Evolutionary conservation across 2,113 vertebrate genomes (phyloP).

Genomic region (Phoenicopterus ruber): DNA sequence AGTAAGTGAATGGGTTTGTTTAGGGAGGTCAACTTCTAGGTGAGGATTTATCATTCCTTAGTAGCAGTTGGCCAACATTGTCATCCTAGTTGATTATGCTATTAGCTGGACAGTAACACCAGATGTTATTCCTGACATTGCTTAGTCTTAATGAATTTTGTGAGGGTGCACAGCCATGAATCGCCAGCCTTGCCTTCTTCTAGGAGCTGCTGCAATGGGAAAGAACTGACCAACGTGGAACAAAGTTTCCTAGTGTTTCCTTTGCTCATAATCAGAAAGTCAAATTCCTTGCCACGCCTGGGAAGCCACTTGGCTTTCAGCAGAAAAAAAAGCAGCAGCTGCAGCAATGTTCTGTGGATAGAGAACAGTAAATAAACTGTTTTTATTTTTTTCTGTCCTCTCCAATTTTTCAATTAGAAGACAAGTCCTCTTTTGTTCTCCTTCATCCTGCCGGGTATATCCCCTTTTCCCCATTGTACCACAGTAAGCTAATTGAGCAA

Average conservation of each 20-base stretch:
- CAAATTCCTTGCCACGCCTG: background rate
- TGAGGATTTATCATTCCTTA: background rate
- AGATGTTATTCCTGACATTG: background rate
- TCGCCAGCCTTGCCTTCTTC: background rate
- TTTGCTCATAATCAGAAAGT: background rate
- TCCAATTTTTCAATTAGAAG: background rate
- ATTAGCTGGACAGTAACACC: background rate
- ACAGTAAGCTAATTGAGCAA: background rate
- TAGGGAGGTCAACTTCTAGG: background rate
- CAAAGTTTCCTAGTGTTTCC: conserved; percentile 10
- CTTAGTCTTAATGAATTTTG: background rate
- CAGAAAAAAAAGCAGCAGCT: background rate
- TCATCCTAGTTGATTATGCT: background rate
- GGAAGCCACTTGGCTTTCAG: conserved; percentile 5
- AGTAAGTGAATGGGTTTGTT: background rate
- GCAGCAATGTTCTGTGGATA: background rate
- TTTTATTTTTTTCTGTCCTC: background rate
- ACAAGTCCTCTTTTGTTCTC: background rate
- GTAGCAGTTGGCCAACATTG: background rate
- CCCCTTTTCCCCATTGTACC: background rate
- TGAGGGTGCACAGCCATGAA: background rate
- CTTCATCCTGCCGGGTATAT: background rate
- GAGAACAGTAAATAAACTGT: background rate
- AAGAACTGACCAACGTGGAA: background rate
- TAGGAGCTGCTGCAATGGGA: background rate